Evolutionary conservation across 2,888 invertebrate genomes (phyloP).

Genomic region (Ophioninae sp.): DNA sequence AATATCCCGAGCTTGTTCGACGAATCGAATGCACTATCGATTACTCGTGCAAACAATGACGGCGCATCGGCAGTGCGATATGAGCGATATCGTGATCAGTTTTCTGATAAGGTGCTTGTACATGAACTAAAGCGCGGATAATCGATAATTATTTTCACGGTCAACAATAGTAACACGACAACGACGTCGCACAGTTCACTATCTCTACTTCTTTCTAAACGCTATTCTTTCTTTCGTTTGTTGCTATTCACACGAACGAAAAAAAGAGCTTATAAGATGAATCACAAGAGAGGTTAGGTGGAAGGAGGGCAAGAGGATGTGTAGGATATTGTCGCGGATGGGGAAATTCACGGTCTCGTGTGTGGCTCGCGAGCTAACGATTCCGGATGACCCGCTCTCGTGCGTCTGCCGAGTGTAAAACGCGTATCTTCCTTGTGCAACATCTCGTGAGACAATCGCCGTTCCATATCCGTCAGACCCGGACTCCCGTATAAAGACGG

Average conservation of each 20-base stretch:
- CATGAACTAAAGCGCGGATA: constrained; percentile 15
- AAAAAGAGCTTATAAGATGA: neutral
- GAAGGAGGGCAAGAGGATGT: constrained; percentile 32
- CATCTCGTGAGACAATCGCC: constrained; percentile 44
- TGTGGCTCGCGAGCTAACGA: constrained; percentile 30
- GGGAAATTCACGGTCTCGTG: constrained; percentile 55
- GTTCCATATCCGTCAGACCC: constrained; percentile 53
- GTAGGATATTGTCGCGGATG: constrained; percentile 43
- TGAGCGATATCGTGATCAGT: constrained; percentile 38
- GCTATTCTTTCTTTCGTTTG: neutral
- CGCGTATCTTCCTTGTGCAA: constrained; percentile 41
- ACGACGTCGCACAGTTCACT: neutral
- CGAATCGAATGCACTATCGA: constrained; percentile 22
- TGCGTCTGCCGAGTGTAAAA: constrained; percentile 16
- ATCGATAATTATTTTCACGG: constrained; percentile 30
- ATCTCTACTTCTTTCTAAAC: neutral
- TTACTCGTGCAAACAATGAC: constrained; percentile 21
- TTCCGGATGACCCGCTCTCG: constrained; percentile 55
- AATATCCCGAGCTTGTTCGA: neutral
- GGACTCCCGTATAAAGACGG: constrained; percentile 1
- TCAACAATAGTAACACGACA: constrained; percentile 22
- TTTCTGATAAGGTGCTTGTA: constrained; percentile 19
- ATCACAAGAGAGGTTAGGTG: constrained; percentile 1
- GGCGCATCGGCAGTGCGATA: constrained; percentile 16
- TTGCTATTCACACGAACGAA: neutral